Evolutionary conservation across 2,113 vertebrate genomes (phyloP).

Genomic region (Xiphophorus maculatus): DNA sequence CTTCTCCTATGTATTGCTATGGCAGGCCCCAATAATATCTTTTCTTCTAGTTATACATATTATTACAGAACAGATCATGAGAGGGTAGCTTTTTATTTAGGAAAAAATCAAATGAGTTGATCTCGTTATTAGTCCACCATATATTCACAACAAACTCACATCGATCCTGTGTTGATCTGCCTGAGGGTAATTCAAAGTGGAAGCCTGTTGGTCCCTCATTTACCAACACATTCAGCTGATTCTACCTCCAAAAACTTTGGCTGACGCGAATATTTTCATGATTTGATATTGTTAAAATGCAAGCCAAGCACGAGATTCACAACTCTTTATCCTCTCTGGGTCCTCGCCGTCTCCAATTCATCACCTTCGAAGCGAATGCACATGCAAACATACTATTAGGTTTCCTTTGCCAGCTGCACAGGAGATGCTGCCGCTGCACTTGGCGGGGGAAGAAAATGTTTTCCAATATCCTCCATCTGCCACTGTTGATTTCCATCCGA

Average conservation of each 20-base stretch:
- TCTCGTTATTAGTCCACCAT: not conserved
- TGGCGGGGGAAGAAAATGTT: conserved; percentile 44
- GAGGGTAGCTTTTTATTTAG: not conserved
- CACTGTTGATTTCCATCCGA: conserved; percentile 61
- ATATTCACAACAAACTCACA: not conserved
- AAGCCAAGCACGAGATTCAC: conserved; percentile 1
- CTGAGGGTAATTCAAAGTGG: not conserved
- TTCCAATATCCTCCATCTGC: conserved; percentile 69
- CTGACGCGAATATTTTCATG: conserved; percentile 5
- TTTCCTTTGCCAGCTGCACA: conserved; percentile 55
- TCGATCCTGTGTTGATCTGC: not conserved
- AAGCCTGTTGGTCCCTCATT: not conserved
- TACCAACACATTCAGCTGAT: conserved; percentile 5
- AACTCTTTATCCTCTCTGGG: conserved; percentile 2
- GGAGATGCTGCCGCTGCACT: conserved; percentile 16
- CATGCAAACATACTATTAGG: conserved; percentile 39
- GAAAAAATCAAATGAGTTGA: not conserved
- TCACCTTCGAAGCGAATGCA: conserved; percentile 1
- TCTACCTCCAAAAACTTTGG: conserved; percentile 9
- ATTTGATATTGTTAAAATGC: conserved; percentile 36
- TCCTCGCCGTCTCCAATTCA: conserved; percentile 20
- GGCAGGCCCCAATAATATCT: no score
- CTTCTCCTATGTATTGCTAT: no score
- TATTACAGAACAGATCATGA: no score
- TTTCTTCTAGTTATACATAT: no score